Base-by-base conservation (phyloP, 2,113 vertebrate genomes). In the Macrotus californicus region DNA sequence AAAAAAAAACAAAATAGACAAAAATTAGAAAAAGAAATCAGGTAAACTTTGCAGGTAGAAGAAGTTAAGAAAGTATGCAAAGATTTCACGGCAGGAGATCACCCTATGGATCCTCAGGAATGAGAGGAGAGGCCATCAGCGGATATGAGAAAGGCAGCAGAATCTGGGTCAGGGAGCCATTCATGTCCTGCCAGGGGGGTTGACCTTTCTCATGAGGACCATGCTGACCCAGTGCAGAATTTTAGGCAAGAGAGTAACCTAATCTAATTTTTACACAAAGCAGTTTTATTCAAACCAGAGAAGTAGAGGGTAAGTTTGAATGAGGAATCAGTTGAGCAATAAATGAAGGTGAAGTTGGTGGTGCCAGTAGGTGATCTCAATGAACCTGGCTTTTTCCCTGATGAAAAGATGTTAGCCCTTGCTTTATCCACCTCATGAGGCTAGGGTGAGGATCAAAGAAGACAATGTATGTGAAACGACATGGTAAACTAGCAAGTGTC, bases 141-240 rank as follows among this genome's bases (percentile, higher is more conserved):
- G 0, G 22, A 3, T 16, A 52, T 2, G 5, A 80, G 36, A 54
- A 59, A 54, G 1, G 13, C 16, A 91, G 39, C 15, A 83, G 76
- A 39, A 12, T 26, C n/a, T 59, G 18, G 22, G 21, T 34, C 61
- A 19, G 46, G 41, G n/a, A 82, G 41, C 24, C 12, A 0, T 39
- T 8, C 10, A 34, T 5, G 7, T 13, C 43, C 34, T 7, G 11
- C 4, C 0, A 2, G n/a, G 72, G 13, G 26, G 31, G 13, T 26
- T 26, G 5, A 6, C 24, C 18, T 46, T 82, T n/a, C 21, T 41
- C 46, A 93, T 46, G 29, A 73, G 36, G 16, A 21, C 59, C 11
- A 0, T 18, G 31, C 4, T 52, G 34, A 73, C 31, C 41, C 46
- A 43, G 29, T 22, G 19, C n/a, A 80, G 46, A 87, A 61, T 15